Conservation (phyloP, 2,113 vertebrate genomes). For the Sphaerodactylus townsendi region DNA sequence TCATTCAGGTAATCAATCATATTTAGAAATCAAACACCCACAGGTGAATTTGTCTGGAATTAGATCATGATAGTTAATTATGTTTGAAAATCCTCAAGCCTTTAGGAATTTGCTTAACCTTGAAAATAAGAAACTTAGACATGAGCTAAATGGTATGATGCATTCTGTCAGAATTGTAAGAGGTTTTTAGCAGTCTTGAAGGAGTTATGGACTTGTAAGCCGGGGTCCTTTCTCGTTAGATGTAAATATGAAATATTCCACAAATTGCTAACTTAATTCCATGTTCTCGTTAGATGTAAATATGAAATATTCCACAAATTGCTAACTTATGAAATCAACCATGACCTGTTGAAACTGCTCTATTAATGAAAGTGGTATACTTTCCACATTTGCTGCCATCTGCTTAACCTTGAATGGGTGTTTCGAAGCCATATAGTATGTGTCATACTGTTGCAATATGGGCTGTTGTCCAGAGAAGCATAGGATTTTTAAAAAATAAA, state of each 20-base stretch:
- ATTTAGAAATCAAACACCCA: neutral
- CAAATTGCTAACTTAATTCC: conserved; percentile 24
- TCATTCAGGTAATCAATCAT: neutral
- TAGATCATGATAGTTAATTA: neutral
- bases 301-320: conserved; percentile 1
- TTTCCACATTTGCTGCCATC: conserved; percentile 8
- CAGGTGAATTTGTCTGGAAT: neutral
- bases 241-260: conserved; percentile 1
- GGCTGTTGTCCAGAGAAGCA: neutral
- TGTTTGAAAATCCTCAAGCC: neutral
- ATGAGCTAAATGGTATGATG: neutral
- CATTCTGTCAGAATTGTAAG: neutral
- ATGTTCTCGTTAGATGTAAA: conserved; percentile 1
- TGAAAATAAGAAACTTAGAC: neutral
- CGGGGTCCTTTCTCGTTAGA: neutral
- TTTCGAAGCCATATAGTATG: neutral
- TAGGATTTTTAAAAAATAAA: neutral
- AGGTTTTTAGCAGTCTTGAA: neutral
- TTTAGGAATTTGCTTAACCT: neutral
- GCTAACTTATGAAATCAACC: conserved; percentile 33
- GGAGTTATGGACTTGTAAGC: neutral
- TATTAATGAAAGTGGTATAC: neutral
- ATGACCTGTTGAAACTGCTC: conserved; percentile 18
- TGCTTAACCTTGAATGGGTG: neutral
- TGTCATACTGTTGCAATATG: neutral